Conservation (phyloP, 92 coral and sea anemone species). For the Meandrina meandrites region DNA sequence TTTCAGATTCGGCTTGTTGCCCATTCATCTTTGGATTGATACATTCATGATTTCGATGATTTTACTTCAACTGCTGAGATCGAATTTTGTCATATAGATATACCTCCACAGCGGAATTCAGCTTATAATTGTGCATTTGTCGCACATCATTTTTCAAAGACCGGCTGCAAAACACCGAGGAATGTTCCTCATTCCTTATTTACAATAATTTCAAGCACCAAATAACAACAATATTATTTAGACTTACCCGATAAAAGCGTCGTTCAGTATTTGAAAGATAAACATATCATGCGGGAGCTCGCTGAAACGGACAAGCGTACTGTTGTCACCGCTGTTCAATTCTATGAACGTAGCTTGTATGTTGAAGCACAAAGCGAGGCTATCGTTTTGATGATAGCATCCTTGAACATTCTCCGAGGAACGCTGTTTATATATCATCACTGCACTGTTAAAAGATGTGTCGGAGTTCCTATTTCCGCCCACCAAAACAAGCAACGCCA, state of each 20-base stretch:
- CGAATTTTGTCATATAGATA: too few relatives aligned
- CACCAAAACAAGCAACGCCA: neutral
- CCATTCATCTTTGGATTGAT: too few relatives aligned
- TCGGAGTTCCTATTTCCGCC: neutral
- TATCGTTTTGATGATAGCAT: neutral
- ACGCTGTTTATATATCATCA: neutral
- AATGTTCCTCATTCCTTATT: too few relatives aligned
- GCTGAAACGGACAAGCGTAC: neutral
- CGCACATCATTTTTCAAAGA: too few relatives aligned
- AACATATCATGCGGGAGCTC: neutral
- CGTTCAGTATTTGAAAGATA: neutral
- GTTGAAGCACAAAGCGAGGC: neutral
- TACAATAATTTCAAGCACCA: too few relatives aligned
- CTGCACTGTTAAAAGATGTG: neutral
- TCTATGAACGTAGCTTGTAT: neutral
- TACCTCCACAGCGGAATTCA: too few relatives aligned
- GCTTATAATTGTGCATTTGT: too few relatives aligned
- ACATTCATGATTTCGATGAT: too few relatives aligned
- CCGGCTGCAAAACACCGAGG: too few relatives aligned
- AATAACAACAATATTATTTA: neutral
- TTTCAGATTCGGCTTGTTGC: too few relatives aligned
- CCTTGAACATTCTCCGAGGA: neutral
- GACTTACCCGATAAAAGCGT: conserved; percentile 2
- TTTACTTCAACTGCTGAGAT: too few relatives aligned
- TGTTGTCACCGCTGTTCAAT: neutral